Evolutionary conservation across 2,888 invertebrate genomes (phyloP).

Genomic region (Nemapogon koenigi): DNA sequence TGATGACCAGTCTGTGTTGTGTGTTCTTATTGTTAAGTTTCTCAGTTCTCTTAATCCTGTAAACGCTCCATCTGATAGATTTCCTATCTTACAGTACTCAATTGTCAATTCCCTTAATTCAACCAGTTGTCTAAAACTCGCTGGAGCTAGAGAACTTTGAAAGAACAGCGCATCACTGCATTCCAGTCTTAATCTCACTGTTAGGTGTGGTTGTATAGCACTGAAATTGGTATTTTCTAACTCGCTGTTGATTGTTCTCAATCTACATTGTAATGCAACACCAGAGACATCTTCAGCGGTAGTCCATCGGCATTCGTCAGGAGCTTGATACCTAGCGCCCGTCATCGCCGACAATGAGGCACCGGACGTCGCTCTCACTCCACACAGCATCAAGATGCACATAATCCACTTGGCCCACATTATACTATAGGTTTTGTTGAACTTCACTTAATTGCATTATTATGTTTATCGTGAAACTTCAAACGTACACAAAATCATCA

Average conservation of each 20-base stretch:
- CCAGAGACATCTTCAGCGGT: constrained; percentile 70
- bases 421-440: constrained; percentile 31
- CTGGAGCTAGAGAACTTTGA: constrained; percentile 78
- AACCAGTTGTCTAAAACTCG: constrained; percentile 77
- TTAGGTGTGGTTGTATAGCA: constrained; percentile 83
- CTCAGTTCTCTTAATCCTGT: constrained; percentile 78
- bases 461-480: constrained; percentile 40
- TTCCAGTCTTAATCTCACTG: constrained; percentile 76
- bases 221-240: constrained; percentile 83
- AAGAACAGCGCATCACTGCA: constrained; percentile 83
- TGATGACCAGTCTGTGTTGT: constrained; percentile 84
- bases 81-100: constrained; percentile 84
- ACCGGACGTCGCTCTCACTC: constrained; percentile 42
- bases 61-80: constrained; percentile 83
- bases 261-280: constrained; percentile 75
- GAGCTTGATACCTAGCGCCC: constrained; percentile 76
- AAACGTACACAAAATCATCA: constrained; percentile 40
- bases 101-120: constrained; percentile 80
- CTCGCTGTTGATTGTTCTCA: constrained; percentile 82
- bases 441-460: constrained; percentile 55
- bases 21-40: constrained; percentile 81
- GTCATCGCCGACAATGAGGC: constrained; percentile 55
- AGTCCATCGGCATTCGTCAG: constrained; percentile 83
- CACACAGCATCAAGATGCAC: constrained; percentile 48
- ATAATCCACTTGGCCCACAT: constrained; percentile 50